Base-by-base conservation (phyloP, 2,888 invertebrate species). In the Leptopilina myrica region DNA sequence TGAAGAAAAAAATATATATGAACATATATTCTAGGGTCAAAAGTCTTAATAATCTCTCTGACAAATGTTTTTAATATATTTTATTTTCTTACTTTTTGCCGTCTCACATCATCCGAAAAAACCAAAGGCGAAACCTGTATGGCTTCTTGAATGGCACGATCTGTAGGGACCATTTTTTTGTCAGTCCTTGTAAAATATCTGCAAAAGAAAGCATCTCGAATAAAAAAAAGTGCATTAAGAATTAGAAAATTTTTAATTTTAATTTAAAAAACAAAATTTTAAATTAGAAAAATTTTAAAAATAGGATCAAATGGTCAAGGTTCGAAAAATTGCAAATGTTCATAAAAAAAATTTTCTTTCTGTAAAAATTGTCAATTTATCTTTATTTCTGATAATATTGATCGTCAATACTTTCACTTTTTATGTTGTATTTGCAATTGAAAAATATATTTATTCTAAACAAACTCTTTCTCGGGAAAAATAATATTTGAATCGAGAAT, bases 41-140 rank as follows among this genome's bases (percentile, higher is more conserved):
- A 73, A 26, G 73, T 73, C 73, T 53, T 33, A 5, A 43, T 7
- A 56, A 73, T 73, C 33, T 9, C 26, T 49, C 26, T 3, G 14
- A 33, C 14, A 73, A 62, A 20, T 59, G n/a, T 59, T 53, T 14
- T n/a, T 8, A 26, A 69, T 14, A 53, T 73, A 11, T 46, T 20
- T n/a, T 14, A 4, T 53, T 67, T 40, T 84, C 86, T 85, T 73
- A 90, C 91, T 86, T 89, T 89, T 76, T 89, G 90, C 64, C 86
- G 83, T 79, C 85, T 89, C 56, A 89, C 88, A 78, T 88, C 87
- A 81, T 91, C 90, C 12, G 87, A 84, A 26, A 91, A 83, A 64
- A 85, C 84, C 64, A 90, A 84, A 11, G 90, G 87, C 12, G 88
- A 82, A n/a, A 91, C 89, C 80, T 89, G 89, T 78, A 91, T 90